Evolutionary conservation across 2,113 vertebrate genomes (phyloP).

Genomic region (Oryzias javanicus): DNA sequence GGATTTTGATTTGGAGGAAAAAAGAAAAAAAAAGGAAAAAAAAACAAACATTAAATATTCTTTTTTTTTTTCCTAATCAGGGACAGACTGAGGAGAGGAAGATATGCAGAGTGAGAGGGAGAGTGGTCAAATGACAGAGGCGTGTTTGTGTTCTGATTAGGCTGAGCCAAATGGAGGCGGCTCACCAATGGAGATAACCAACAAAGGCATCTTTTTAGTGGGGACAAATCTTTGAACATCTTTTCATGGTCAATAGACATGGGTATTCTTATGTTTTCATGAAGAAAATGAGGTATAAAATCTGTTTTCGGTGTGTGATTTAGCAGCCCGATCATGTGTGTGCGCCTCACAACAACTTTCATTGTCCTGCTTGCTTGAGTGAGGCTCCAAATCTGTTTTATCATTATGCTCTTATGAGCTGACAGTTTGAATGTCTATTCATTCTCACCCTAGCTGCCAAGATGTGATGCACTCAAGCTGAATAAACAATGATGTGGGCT

Average conservation of each 20-base stretch:
- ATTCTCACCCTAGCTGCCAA: constrained; percentile 59
- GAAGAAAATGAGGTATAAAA: constrained; percentile 10
- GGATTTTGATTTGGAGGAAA: neutral
- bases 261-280: constrained; percentile 60
- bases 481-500: constrained; percentile 73
- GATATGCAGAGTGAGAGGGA: constrained; percentile 42
- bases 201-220: constrained; percentile 72
- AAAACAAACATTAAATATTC: constrained; percentile 21
- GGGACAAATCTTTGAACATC: constrained; percentile 67
- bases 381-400: constrained; percentile 18
- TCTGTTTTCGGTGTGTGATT: constrained; percentile 11
- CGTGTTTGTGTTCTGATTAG: constrained; percentile 79
- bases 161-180: constrained; percentile 69
- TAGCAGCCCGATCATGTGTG: neutral
- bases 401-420: constrained; percentile 40
- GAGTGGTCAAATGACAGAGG: constrained; percentile 75
- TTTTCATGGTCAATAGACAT: constrained; percentile 65
- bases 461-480: constrained; percentile 68
- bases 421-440: constrained; percentile 40
- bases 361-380: constrained; percentile 3
- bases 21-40: constrained; percentile 5
- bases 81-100: constrained; percentile 26
- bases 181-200: constrained; percentile 71
- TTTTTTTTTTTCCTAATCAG: constrained; percentile 44
- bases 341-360: neutral